A percentile compares a stretch with the other conserved stretches of the same genome.
These are phyloP conservation scores for Oceanodroma tethys DNA, from an alignment of 2,113 vertebrate species.

Conservation along the genomic window DNA sequence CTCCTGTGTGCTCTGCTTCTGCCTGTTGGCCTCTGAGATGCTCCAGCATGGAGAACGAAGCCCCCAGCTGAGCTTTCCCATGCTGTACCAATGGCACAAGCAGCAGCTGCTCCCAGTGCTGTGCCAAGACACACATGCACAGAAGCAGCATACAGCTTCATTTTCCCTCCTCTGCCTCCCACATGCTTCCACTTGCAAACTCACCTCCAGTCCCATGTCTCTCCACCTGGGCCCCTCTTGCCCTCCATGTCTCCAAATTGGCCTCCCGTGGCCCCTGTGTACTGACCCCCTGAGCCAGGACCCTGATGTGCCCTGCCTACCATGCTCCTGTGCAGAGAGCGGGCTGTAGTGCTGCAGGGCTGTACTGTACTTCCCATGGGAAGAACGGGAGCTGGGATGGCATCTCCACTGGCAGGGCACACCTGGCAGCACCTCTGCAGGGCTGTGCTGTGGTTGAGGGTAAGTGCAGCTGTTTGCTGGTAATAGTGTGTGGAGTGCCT, in stretches of 20 bases:
- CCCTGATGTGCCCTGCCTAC: not conserved
- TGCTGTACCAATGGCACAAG: not conserved
- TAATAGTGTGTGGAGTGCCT: not conserved
- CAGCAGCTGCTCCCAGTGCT: not conserved
- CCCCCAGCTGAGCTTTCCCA: not conserved
- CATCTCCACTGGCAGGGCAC: not conserved
- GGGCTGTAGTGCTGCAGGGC: not conserved
- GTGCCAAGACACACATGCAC: not conserved
- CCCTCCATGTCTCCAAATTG: not conserved
- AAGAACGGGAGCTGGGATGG: not conserved
- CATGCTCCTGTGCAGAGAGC: rapidly evolving
- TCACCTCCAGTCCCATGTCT: not conserved
- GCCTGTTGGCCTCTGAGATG: not conserved
- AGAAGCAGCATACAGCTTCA: not conserved
- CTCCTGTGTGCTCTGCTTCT: not conserved
- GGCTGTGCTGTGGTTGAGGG: not conserved
- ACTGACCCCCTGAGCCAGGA: not conserved
- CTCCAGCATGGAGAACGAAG: rapidly evolving
- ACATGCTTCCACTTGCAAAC: not conserved
- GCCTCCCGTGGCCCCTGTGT: not conserved
- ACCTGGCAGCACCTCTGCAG: not conserved
- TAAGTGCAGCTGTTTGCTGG: no score
- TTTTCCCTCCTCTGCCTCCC: not conserved
- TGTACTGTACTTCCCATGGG: not conserved
- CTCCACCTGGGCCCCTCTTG: not conserved